phyloP scores from a whole-genome alignment of 2,113 vertebrate species.

The Apistogramma diplotaenia region DNA sequence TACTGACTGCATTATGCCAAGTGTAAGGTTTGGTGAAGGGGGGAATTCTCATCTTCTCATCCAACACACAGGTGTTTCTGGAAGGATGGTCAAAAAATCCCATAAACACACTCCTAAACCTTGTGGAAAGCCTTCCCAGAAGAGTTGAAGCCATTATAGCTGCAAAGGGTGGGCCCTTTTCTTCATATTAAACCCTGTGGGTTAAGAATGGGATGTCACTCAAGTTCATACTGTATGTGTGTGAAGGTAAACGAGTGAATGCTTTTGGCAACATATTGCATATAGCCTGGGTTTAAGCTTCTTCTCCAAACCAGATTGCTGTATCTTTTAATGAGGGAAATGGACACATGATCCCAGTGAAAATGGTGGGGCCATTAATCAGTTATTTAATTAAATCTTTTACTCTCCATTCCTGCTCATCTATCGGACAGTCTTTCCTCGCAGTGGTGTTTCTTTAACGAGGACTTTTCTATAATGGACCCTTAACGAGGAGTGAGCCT shows the following conservation, averaged over 20 bases:
- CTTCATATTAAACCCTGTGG: too few species aligned
- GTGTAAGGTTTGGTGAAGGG: too few species aligned
- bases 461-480: slow-evolving; percentile 70
- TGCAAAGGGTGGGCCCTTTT: too few species aligned
- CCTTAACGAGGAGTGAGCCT: slow-evolving; percentile 72
- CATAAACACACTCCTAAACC: too few species aligned
- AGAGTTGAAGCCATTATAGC: too few species aligned
- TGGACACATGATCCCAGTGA: slow-evolving; percentile 23
- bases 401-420: slow-evolving; percentile 25
- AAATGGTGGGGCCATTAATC: slow-evolving; percentile 38
- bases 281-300: not conserved
- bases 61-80: too few species aligned
- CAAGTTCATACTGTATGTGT: too few species aligned
- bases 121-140: too few species aligned
- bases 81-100: too few species aligned
- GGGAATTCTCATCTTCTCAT: too few species aligned
- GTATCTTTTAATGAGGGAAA: slow-evolving; percentile 25
- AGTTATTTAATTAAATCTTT: slow-evolving; percentile 53
- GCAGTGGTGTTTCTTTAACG: slow-evolving; percentile 68
- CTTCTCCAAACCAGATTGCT: not conserved
- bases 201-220: too few species aligned
- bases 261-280: not conserved
- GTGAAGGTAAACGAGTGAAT: not conserved
- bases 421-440: slow-evolving; percentile 37
- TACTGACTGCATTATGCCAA: too few species aligned